These are phyloP conservation scores for Myrmecophaga tridactyla DNA, from an alignment of 2,113 vertebrate genomes.

Conservation along the genomic window DNA sequence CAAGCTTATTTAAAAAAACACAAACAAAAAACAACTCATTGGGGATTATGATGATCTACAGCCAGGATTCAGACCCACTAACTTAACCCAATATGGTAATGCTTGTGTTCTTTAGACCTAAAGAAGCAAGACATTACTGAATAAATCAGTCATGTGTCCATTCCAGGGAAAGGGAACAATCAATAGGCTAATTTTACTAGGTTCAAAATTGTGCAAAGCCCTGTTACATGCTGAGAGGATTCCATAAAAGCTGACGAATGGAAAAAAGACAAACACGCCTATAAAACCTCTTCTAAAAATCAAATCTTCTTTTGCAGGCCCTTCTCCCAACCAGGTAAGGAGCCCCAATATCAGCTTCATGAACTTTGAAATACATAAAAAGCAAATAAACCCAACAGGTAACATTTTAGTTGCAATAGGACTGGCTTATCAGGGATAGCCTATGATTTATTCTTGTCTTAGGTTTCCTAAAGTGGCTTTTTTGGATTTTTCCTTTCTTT, in stretches of 20 bases:
- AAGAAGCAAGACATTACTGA: not conserved
- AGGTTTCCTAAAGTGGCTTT: not conserved
- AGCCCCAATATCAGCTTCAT: not conserved
- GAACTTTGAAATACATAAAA: not conserved
- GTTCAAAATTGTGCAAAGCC: not conserved
- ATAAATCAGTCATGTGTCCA: not conserved
- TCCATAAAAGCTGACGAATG: not conserved
- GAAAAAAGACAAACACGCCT: not conserved
- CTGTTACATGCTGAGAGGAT: not conserved
- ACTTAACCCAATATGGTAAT: not conserved
- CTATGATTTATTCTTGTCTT: not conserved
- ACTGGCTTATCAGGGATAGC: not conserved
- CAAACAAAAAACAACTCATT: not conserved
- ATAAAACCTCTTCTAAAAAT: not conserved
- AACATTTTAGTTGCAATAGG: not conserved
- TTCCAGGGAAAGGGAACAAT: not conserved
- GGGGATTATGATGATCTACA: not conserved
- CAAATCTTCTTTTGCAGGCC: not conserved
- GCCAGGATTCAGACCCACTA: not conserved
- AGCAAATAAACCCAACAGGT: not conserved
- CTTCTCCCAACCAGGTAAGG: not conserved
- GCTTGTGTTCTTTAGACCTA: not conserved
- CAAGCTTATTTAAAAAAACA: not conserved
- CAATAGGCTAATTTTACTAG: not conserved
- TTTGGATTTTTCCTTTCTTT: not conserved